Evolutionary conservation across 2,888 invertebrate genomes (phyloP), one percentile per base, ranked within the genome.

Genomic region (Muschampia plurimacula): DNA sequence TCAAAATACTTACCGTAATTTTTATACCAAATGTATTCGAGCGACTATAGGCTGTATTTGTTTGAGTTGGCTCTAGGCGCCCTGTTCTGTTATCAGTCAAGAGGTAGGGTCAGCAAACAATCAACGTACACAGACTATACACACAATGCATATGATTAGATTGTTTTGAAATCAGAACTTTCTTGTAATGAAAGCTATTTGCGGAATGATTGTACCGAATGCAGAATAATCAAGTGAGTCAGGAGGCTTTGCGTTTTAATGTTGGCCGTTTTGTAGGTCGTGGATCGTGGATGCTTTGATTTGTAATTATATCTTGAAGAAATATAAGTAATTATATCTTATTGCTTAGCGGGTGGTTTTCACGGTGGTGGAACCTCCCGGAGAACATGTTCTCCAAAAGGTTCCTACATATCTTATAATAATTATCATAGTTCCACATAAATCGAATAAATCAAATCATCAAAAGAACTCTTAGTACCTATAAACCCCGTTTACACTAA

Each of bases 81-180:
- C 84, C 22, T 22, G 22, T 22, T 22, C 75, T 72, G 69, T 90
- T 92, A 92, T 92, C 92, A 88, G 91, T 90, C 92, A 91, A 88
- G 72, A 89, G 88, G 89, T 90, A 89, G 85, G 88, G 86, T 85
- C 85, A 79, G 81, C 86, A 91, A 91, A 91, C 88, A 89, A 44
- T 57, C 49, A 49, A 6, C 15, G 15, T 52, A 52, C 52, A 52
- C 15, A 52, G n/a, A 52, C 15, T 49, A 49, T 49, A 44, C 52
- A 52, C 12, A 62, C 13, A 3, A 22, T 41, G 52, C n/a, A 63
- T 46, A 70, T 59, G 72, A 72, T 72, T 67, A 72, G 62, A 72
- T 72, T 72, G 72, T 72, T 72, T 72, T 72, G 72, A 72, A 72
- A 72, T 72, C 72, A 72, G 72, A 64, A 72, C 67, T 72, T 72